These are phyloP conservation scores for Pseudopodoces humilis DNA, from an alignment of 2,113 vertebrate species.

Conservation along the genomic window DNA sequence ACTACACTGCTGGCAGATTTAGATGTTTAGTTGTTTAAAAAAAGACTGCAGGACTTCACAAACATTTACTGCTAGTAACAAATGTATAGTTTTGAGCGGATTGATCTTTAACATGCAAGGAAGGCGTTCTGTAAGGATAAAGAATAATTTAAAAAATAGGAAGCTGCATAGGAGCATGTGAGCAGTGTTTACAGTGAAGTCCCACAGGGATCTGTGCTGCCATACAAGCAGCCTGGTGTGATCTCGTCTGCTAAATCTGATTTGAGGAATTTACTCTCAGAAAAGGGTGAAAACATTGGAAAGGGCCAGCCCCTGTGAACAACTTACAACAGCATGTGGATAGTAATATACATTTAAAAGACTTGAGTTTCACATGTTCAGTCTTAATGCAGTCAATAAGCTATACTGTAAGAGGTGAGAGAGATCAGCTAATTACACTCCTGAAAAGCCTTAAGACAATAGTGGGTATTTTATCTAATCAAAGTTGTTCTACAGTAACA, in stretches of 20 bases:
- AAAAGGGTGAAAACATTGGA: background rate
- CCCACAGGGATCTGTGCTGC: background rate
- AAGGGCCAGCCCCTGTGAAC: background rate
- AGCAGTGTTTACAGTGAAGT: background rate
- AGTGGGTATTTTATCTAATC: background rate
- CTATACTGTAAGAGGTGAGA: background rate
- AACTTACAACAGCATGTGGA: background rate
- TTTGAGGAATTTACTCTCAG: background rate
- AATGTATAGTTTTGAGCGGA: background rate
- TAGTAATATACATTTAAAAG: background rate
- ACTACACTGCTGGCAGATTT: too few relatives aligned
- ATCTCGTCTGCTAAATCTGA: background rate
- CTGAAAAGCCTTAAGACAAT: background rate
- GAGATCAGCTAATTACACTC: background rate
- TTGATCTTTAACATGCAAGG: background rate
- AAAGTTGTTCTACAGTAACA: background rate
- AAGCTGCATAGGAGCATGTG: background rate
- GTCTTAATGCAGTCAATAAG: background rate
- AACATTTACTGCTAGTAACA: background rate
- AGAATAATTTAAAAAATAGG: background rate
- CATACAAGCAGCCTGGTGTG: background rate
- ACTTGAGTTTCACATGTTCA: background rate
- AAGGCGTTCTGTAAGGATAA: background rate
- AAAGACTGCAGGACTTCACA: background rate
- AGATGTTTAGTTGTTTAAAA: background rate